Percentiles rank a stretch among this genome's conserved stretches.
Evolutionary conservation across 2,888 invertebrate genomes (phyloP).

Genomic region (Tachina grossa): DNA sequence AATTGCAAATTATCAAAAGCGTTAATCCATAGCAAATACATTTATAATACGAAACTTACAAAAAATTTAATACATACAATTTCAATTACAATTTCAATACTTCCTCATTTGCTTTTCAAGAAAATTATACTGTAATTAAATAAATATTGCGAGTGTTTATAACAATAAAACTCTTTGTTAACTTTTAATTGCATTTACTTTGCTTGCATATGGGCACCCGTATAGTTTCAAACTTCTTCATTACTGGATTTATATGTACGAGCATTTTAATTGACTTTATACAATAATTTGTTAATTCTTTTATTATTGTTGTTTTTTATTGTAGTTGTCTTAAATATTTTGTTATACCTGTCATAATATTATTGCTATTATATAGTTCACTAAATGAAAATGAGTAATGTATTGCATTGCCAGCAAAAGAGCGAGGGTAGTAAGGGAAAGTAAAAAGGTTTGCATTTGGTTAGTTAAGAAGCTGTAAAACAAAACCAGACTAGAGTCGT

Average conservation of each 20-base stretch:
- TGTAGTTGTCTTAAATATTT: not conserved
- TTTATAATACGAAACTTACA: not conserved
- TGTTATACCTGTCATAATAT: slow-evolving; percentile 38
- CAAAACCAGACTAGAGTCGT: too few relatives aligned
- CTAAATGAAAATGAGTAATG: not conserved
- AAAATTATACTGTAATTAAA: not conserved
- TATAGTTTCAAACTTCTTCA: slow-evolving; percentile 32
- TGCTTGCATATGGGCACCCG: slow-evolving; percentile 11
- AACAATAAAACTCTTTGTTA: slow-evolving; percentile 6
- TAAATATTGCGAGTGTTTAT: not conserved
- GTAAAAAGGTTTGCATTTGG: not conserved
- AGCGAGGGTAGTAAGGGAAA: not conserved
- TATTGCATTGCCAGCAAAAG: not conserved
- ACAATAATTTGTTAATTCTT: slow-evolving; percentile 30
- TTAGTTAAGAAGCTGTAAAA: not conserved
- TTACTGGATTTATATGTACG: slow-evolving; percentile 45
- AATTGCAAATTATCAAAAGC: not conserved
- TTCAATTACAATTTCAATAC: not conserved
- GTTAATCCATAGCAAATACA: not conserved
- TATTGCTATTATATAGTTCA: slow-evolving; percentile 1
- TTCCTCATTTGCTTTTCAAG: not conserved
- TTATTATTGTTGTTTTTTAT: not conserved
- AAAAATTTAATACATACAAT: not conserved
- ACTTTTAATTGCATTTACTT: slow-evolving; percentile 41
- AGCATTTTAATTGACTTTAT: slow-evolving; percentile 38